Evolutionary conservation across 2,113 vertebrate species (phyloP).

Genomic region (Ardeotis arabs): DNA sequence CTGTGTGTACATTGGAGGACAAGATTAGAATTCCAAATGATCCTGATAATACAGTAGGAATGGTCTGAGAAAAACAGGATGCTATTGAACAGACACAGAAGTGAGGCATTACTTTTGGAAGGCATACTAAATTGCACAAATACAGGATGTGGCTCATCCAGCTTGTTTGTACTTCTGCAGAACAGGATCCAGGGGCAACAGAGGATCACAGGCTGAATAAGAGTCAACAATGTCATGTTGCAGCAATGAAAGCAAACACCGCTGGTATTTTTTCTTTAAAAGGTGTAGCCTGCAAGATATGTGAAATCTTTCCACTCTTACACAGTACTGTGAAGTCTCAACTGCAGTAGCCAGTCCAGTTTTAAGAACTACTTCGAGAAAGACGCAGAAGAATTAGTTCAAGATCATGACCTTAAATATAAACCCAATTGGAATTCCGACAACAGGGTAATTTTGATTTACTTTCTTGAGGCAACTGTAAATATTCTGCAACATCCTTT

Average conservation of each 20-base stretch:
- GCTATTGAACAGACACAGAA: not conserved
- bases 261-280: not conserved
- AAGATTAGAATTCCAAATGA: conserved; percentile 40
- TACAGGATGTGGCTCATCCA: not conserved
- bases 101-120: not conserved
- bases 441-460: not conserved
- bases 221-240: conserved; percentile 28
- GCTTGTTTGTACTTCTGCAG: conserved; percentile 2
- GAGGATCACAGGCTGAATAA: conserved; percentile 12
- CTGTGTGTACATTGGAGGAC: not conserved
- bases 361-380: not conserved
- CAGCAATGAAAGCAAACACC: conserved; percentile 21
- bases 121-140: not conserved
- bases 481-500: not conserved
- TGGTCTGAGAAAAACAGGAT: conserved; percentile 17
- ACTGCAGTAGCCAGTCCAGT: not conserved
- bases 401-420: not conserved
- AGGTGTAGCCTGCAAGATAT: not conserved
- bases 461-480: not conserved
- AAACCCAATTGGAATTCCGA: not conserved
- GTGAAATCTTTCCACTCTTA: not conserved
- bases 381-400: not conserved
- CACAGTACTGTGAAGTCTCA: not conserved
- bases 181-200: conserved; percentile 27
- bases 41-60: conserved; percentile 2